phyloP scores from a whole-genome alignment of 2,888 invertebrate species.

The Eretmocerus hayati region DNA sequence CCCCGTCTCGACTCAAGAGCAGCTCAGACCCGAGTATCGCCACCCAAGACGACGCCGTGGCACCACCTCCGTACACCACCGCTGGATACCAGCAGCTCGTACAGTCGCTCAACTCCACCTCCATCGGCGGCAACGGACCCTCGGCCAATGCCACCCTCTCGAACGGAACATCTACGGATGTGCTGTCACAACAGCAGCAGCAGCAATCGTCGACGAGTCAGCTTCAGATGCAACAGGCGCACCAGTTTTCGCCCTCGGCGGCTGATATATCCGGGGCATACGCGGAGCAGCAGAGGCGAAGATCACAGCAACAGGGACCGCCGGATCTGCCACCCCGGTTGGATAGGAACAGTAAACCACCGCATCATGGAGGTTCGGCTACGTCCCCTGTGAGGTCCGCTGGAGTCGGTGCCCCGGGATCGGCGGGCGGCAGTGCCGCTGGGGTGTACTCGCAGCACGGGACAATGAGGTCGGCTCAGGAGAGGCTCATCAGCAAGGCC shows the following conservation, averaged over 20 bases:
- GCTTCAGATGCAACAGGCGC: conserved; percentile 5
- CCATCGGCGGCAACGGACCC: conserved; percentile 4
- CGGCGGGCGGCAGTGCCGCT: too few species aligned
- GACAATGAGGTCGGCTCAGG: conserved; percentile 48
- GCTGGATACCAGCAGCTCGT: conserved; percentile 37
- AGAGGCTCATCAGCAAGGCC: conserved; percentile 48
- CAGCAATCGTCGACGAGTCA: too few species aligned
- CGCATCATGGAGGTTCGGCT: too few species aligned
- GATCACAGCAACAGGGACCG: conserved; percentile 50
- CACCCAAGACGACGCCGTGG: conserved; percentile 76
- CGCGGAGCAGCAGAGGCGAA: conserved; percentile 14
- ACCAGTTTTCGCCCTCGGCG: conserved; percentile 5
- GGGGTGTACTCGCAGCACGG: too few species aligned
- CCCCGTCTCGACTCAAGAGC: conserved; percentile 53
- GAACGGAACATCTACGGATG: conserved; percentile 18
- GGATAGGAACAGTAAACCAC: conserved; percentile 71
- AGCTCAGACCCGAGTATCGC: conserved; percentile 94
- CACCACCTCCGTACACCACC: conserved; percentile 78
- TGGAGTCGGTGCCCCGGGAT: conserved; percentile 35
- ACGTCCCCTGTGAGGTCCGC: conserved; percentile 44
- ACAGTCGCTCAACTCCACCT: conserved; percentile 1
- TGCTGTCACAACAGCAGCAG: conserved; percentile 14
- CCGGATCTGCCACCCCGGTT: conserved; percentile 83
- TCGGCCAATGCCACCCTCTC: not conserved
- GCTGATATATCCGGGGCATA: conserved; percentile 4